These are phyloP conservation scores for Toxostoma redivivum DNA, from an alignment of 2,113 vertebrate species.

Conservation along the genomic window DNA sequence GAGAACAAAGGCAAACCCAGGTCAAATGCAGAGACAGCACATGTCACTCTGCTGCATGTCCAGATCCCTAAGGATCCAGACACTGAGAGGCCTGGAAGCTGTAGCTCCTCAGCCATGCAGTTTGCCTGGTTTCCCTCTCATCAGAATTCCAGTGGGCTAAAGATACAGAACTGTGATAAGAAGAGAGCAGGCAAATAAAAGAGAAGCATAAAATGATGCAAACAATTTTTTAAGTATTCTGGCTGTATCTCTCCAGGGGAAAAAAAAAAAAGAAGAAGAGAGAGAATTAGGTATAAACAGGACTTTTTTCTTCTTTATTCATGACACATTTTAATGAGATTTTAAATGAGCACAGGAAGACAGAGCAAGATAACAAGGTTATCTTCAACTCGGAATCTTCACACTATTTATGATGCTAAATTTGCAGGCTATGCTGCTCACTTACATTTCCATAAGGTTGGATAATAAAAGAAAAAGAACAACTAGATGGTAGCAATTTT, in stretches of 20 bases:
- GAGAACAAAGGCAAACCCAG: not conserved
- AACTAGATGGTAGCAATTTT: not conserved
- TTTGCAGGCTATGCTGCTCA: conserved; percentile 29
- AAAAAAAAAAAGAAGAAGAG: not conserved
- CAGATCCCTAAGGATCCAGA: not conserved
- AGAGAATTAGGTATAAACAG: not conserved
- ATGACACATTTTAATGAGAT: conserved; percentile 34
- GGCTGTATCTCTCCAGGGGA: not conserved
- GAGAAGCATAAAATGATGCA: not conserved
- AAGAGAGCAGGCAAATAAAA: not conserved
- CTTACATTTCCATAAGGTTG: conserved; percentile 24
- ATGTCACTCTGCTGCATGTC: not conserved
- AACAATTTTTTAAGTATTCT: not conserved
- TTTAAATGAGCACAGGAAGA: conserved; percentile 25
- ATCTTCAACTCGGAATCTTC: conserved; percentile 29
- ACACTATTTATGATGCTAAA: conserved; percentile 29
- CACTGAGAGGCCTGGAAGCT: not conserved
- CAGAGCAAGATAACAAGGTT: conserved; percentile 42
- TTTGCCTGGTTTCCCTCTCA: not conserved
- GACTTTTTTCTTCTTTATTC: not conserved
- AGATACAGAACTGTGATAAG: not conserved
- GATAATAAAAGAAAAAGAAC: conserved; percentile 25
- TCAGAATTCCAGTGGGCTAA: not conserved
- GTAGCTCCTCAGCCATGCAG: not conserved
- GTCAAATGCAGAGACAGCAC: accelerated